Base-by-base conservation (phyloP, 64 coral and sea anemone genomes). In the Anthopleura sola region DNA sequence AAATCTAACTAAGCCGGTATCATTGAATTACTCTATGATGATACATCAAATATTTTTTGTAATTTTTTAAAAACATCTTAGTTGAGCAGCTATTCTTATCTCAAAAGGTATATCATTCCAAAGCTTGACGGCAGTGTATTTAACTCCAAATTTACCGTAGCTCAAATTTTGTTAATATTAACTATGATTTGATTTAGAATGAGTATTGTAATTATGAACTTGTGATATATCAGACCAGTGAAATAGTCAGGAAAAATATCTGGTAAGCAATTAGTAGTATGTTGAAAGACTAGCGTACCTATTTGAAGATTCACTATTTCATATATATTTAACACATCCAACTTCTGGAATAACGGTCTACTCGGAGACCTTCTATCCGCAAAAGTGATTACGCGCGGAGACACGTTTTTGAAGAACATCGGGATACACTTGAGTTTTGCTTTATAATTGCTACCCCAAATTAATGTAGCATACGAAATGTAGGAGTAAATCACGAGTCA, bases 281-380 rank as follows among this genome's bases (percentile, higher is more conserved):
- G 80, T 49, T 54, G 16, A 24, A 47, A 83, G 16, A 51, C 80
- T 5, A 83, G 48, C 26, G 2, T 29, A 47, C 37, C 10, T 47
- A 54, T 28, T 28, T 83, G 47, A 47, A 83, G 80, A 17, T 83
- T 83, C 1, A 28, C 48, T 47, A 82, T 82, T 49, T 82, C 36
- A 82, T 11, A 82, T 11, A 82, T 49, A 36, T 82, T 82, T 49
- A 82, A 82, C 21, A 82, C 48, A 40, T 82, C 44, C 6, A 82
- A 36, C 79, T 49, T 37, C 10, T 82, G 36, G n/a, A 82, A 82
- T 82, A 82, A 49, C 24, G 79, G 79, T 82, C 44, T 82, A 49
- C 79, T 82, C 5, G 79, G 40, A 8, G 79, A 4, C 44, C 44
- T 37, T 13, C 24, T 28, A 3, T 82, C 79, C 1, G 79, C n/a